Evolutionary conservation across 1,140 invertebrate genomes (phyloP).

Genomic region (Ips nitidus): DNA sequence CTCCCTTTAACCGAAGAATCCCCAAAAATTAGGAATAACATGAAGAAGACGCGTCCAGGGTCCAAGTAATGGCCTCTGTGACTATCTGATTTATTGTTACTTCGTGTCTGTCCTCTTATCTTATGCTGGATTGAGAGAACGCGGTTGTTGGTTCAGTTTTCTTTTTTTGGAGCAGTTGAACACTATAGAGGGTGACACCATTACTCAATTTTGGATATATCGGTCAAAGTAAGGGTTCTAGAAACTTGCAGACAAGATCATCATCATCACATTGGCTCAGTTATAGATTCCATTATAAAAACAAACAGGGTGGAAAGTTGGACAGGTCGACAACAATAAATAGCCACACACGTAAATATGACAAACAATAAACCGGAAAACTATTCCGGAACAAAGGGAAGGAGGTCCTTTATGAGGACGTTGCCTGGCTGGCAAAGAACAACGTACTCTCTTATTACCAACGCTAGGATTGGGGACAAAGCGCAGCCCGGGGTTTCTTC

Average conservation of each 20-base stretch:
- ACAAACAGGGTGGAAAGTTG: background rate
- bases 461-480: background rate
- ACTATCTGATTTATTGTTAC: conserved; percentile 25
- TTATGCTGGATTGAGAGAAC: background rate
- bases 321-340: too few relatives aligned
- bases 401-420: background rate
- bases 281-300: too few relatives aligned
- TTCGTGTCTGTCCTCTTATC: conserved; percentile 15
- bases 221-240: too few relatives aligned
- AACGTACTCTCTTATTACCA: conserved; percentile 3
- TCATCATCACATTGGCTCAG: too few relatives aligned
- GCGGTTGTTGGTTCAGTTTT: too few relatives aligned
- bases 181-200: too few relatives aligned
- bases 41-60: conserved; percentile 22
- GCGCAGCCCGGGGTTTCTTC: background rate
- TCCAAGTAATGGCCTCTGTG: conserved; percentile 18
- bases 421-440: conserved; percentile 5
- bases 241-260: too few relatives aligned
- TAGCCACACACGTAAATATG: too few relatives aligned
- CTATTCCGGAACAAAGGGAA: too few relatives aligned
- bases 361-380: too few relatives aligned
- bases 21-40: conserved; percentile 33
- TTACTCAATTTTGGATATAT: too few relatives aligned
- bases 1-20: conserved; percentile 36
- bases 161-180: too few relatives aligned